These are phyloP conservation scores for Arvicanthis niloticus DNA, from an alignment of 2,113 vertebrate genomes.

Conservation along the genomic window DNA sequence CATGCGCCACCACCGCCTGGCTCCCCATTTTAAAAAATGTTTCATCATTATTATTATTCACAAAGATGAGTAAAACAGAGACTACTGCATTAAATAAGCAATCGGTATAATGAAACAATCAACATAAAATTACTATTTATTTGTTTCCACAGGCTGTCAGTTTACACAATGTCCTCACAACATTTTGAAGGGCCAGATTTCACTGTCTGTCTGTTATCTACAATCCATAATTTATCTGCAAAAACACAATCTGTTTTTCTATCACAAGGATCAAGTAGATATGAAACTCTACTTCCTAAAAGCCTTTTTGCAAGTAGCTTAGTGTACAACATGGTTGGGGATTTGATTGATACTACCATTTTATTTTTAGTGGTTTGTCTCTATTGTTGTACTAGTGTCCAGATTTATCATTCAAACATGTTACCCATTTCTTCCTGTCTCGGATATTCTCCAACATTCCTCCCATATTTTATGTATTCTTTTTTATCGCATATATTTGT, in stretches of 20 bases:
- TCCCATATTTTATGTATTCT: neutral
- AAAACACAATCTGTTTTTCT: neutral
- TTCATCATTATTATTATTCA: neutral
- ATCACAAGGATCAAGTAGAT: neutral
- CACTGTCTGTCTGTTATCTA: neutral
- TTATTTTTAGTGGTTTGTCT: neutral
- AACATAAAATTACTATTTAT: neutral
- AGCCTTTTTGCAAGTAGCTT: neutral
- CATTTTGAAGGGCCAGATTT: neutral
- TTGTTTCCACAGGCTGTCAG: neutral
- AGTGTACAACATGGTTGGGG: neutral
- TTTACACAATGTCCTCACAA: neutral
- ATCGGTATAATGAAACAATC: neutral
- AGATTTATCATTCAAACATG: neutral
- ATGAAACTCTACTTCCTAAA: neutral
- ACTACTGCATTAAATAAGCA: neutral
- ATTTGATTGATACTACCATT: neutral
- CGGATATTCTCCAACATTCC: neutral
- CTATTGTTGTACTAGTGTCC: neutral
- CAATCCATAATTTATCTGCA: no score
- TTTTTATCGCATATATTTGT: neutral
- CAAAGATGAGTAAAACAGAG: neutral
- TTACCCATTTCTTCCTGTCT: neutral
- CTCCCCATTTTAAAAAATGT: neutral
- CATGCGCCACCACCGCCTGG: no score